These are phyloP conservation scores for Sebastes miniatus DNA, from an alignment of 2,797 vertebrate genomes.

Conservation along the genomic window DNA sequence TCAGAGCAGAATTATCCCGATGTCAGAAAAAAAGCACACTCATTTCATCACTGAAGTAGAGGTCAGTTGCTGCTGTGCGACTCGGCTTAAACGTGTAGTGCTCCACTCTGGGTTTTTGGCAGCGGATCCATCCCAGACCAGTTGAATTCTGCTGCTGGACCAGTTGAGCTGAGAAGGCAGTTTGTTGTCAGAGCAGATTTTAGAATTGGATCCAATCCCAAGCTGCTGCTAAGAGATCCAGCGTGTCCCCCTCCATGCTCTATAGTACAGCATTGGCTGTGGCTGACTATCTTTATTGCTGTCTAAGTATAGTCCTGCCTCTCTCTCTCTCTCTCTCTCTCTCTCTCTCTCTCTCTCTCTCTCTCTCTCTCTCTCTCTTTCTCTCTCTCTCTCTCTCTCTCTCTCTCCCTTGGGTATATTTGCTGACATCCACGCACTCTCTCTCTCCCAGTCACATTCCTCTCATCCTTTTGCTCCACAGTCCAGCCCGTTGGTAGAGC, in stretches of 20 bases:
- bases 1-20: background rate
- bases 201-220: constrained; percentile 14
- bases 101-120: background rate
- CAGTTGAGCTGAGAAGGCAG: constrained; percentile 4
- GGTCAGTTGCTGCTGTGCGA: background rate
- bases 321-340: constrained; percentile 38
- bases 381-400: constrained; percentile 18
- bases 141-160: background rate
- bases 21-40: background rate
- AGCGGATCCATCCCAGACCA: background rate
- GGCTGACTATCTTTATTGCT: constrained; percentile 51
- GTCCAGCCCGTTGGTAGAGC: constrained; percentile 45
- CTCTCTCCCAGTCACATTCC: constrained; percentile 51
- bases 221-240: constrained; percentile 19
- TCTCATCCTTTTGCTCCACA: constrained; percentile 49
- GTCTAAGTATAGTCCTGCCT: constrained; percentile 60
- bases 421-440: constrained; percentile 52
- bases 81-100: background rate
- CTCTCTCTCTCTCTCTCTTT: constrained; percentile 31
- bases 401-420: constrained; percentile 47
- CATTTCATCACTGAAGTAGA: background rate
- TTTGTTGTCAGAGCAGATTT: constrained; percentile 15
- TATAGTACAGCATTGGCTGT: constrained; percentile 28
- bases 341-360: constrained; percentile 21
- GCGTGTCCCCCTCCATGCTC: constrained; percentile 33